Percentiles rank a stretch among this genome's conserved stretches.
These are phyloP conservation scores for Apus apus DNA, from an alignment of 2,113 vertebrate species.

Conservation along the genomic window DNA sequence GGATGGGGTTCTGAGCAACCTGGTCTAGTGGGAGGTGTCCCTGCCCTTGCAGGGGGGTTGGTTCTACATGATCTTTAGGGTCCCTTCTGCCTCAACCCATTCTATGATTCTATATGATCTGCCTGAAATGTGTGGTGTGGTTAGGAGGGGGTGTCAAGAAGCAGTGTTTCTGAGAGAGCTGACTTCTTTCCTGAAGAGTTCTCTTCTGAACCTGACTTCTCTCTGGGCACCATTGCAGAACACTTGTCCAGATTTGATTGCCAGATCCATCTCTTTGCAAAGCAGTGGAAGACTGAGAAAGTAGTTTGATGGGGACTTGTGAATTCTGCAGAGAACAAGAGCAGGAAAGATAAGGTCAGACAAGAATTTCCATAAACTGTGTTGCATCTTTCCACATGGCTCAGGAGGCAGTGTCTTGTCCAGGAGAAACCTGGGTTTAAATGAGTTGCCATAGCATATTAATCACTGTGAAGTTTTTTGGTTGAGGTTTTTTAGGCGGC, in stretches of 20 bases:
- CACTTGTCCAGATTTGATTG: background rate
- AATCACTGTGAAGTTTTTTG: background rate
- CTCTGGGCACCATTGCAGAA: background rate
- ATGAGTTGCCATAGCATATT: accelerated
- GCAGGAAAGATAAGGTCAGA: background rate
- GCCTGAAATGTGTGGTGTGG: background rate
- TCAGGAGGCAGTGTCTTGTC: background rate
- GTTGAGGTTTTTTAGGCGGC: background rate
- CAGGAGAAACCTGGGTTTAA: background rate
- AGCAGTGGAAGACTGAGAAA: background rate
- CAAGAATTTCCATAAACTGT: background rate
- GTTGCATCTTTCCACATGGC: background rate
- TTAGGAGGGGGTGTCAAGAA: background rate
- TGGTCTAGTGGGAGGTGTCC: too few species aligned
- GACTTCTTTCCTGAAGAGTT: too few species aligned
- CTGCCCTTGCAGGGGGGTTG: too few species aligned
- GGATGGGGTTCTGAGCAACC: too few species aligned
- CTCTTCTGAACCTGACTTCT: background rate
- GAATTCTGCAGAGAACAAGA: background rate
- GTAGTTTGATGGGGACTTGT: background rate
- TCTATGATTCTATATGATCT: background rate
- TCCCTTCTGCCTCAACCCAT: too few species aligned
- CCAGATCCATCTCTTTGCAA: background rate
- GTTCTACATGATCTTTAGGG: too few species aligned
- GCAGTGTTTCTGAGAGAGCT: background rate